Conservation (phyloP, 2,113 vertebrate genomes). For the Hippolais icterina region DNA sequence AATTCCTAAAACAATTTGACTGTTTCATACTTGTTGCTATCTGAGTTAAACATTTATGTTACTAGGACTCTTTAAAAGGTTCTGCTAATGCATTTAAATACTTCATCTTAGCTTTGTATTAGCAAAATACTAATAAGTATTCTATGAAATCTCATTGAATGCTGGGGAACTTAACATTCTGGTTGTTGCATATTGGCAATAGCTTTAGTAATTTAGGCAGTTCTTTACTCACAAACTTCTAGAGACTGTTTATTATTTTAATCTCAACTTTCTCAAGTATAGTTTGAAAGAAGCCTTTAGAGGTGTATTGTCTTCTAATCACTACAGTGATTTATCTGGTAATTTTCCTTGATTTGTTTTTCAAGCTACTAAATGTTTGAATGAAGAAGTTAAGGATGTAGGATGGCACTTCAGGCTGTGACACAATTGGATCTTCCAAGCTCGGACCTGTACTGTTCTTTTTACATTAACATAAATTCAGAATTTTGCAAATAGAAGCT, state of each 20-base stretch:
- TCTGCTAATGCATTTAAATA: background rate
- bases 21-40: background rate
- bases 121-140: background rate
- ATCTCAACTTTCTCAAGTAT: background rate
- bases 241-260: background rate
- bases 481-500: background rate
- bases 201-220: background rate
- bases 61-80: background rate
- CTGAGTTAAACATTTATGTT: background rate
- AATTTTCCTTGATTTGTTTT: background rate
- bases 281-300: background rate
- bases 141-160: background rate
- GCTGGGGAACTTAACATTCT: background rate
- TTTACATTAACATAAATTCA: background rate
- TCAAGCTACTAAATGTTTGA: background rate
- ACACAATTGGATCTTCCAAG: background rate
- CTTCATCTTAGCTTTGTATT: background rate
- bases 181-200: background rate
- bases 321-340: background rate
- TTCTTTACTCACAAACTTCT: background rate
- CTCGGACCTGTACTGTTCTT: background rate
- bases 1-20: background rate
- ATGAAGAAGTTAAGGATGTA: background rate
- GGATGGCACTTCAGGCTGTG: background rate
- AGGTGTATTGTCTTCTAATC: background rate